Evolutionary conservation across 1,140 invertebrate species (phyloP), one percentile per base, ranked within the genome.

Genomic region (Limonius californicus): DNA sequence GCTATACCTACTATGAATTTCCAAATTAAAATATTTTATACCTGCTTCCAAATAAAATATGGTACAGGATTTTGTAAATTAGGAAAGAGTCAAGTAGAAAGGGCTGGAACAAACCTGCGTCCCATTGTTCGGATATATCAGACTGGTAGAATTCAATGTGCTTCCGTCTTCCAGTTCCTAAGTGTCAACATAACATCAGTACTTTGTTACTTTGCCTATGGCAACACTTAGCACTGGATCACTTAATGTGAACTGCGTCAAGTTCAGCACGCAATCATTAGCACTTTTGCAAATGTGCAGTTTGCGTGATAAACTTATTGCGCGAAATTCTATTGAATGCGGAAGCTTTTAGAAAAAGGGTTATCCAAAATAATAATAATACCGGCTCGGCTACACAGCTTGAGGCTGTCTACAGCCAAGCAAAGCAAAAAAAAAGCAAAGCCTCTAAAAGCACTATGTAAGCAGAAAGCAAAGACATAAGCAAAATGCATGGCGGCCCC

Each of bases 121-220:
- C 60, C 67, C 70, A 68, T 67, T 71, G 68, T 70, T 70, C 68
- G 72, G 68, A 59, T 74, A 70, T 74, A 74, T 73, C 66, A 71
- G 68, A 68, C 72, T 70, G 62, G 70, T 68, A 54, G 70, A 66
- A 66, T 61, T 72, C 68, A 72, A 71, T 61, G 69, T 71, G 68
- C 66, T 70, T 68, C 68, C 70, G 67, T 76, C 74, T 60, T 76
- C 74, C 70, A 75, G 72, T 68, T 75, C 74, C 73, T 75, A 74
- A 73, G 71, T 74, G 72, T 75, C 68, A 75, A 68, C 69, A 72
- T 71, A 68, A 70, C 62, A 67, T 71, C 62, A 70, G 63, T 68
- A 68, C 56, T 57, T 56, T 19, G 45, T 50, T 18, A 50, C 45
- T 18, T 57, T 54, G 42, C 53, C 56, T 65, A 70, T 69, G 68